Conservation (phyloP, 2,888 invertebrate species). For the Erebia ligea region DNA sequence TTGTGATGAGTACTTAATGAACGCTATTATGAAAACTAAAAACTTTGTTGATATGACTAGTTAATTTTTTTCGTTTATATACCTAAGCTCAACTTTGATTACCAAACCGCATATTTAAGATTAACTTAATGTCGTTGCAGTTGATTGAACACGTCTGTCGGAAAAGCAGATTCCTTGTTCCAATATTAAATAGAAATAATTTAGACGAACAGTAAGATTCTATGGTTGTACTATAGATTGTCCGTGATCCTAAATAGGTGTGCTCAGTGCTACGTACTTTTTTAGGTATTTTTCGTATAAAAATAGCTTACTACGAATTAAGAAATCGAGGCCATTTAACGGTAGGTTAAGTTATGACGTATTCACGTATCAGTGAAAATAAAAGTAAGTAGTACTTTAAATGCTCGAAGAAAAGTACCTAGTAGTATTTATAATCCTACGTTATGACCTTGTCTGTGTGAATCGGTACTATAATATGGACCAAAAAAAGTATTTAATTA, state of each 20-base stretch:
- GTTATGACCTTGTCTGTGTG: too few species aligned
- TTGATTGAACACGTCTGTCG: background rate
- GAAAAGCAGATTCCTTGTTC: too few species aligned
- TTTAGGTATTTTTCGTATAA: background rate
- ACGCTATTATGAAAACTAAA: conserved; percentile 2
- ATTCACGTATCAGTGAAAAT: background rate
- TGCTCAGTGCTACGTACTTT: too few species aligned
- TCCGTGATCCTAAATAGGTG: background rate
- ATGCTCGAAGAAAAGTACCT: too few species aligned
- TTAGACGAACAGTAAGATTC: too few species aligned
- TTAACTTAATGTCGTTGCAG: background rate
- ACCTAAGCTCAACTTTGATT: too few species aligned
- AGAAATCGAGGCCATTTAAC: background rate
- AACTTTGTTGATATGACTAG: background rate
- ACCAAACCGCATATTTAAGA: too few species aligned
- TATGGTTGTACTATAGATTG: too few species aligned
- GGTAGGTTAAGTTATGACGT: background rate
- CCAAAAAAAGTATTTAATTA: too few species aligned
- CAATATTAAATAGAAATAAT: too few species aligned
- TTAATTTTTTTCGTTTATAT: background rate
- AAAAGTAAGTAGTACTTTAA: background rate
- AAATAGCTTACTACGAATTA: background rate
- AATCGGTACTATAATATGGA: too few species aligned
- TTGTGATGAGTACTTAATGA: background rate
- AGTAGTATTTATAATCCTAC: background rate